phyloP scores from a whole-genome alignment of 2,797 vertebrate genomes.

The Coregonus sp. region DNA sequence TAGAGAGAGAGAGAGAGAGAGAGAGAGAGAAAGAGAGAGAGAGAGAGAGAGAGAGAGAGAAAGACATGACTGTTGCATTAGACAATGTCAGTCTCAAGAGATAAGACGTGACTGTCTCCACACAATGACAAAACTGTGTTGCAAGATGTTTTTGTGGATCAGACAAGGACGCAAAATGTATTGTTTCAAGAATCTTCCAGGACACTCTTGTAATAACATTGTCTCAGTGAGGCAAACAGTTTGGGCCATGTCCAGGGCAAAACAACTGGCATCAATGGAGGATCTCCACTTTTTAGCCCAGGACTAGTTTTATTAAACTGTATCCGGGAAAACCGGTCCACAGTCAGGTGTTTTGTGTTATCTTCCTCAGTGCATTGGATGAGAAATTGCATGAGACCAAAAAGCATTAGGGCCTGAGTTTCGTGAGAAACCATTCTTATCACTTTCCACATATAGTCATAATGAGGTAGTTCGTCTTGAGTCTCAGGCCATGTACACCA shows the following conservation, averaged over 20 bases:
- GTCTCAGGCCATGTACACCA: not conserved
- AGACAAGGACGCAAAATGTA: not conserved
- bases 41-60: not conserved
- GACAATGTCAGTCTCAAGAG: not conserved
- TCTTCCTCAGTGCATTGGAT: not conserved
- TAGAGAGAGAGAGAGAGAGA: not conserved
- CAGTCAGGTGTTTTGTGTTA: not conserved
- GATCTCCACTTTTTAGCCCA: not conserved
- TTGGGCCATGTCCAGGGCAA: not conserved
- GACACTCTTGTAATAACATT: not conserved
- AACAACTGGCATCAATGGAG: not conserved
- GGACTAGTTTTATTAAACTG: not conserved
- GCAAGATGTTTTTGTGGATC: not conserved
- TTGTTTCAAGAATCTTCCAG: not conserved
- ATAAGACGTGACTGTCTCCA: not conserved
- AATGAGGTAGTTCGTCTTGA: not conserved
- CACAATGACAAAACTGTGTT: not conserved
- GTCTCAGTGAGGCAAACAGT: not conserved
- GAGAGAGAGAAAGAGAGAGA: not conserved
- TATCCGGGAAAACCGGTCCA: not conserved
- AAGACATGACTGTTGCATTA: not conserved
- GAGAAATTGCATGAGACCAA: not conserved
- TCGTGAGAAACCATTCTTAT: not conserved
- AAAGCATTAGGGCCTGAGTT: not conserved
- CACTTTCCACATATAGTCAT: not conserved